Base-by-base conservation (phyloP, 2,113 vertebrate genomes). In the Bubalus kerabau region DNA sequence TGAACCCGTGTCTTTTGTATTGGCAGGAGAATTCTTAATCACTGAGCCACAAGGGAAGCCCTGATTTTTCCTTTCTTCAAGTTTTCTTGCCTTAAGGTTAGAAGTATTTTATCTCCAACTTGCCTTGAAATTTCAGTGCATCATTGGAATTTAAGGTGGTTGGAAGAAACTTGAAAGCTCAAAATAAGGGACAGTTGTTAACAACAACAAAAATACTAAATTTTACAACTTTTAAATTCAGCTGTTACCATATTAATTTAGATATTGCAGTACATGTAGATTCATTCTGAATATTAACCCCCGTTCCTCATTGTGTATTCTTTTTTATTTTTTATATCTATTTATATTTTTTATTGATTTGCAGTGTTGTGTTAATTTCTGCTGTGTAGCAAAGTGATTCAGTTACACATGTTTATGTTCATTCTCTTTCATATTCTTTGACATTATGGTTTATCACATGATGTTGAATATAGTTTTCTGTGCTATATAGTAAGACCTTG, bases 81-180 rank as follows among this genome's bases (percentile, higher is more conserved):
- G 15, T 87, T 87, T 87, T 28, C 60, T 96, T 71, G 62, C 6
- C 5, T 6, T 11, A 62, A 17, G 28, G 32, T 0, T 90, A 19
- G 9, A 57, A 4, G n/a, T 52, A 88, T 85, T 83, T 87, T 94
- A 28, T 82, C 88, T 84, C 50, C 13, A 89, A 48, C 7, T n/a
- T 84, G 17, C 43, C 12, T 52, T 92, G 80, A 93, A 64, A 84
- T 71, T 59, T 89, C 62, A 97, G 46, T 81, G 54, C 8, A 19
- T 48, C 12, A 19, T 46, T 91, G 80, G 4, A 94, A 74, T 16
- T 46, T 28, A 52, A 87, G 26, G 26, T 76, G 3, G 0, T 74
- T 76, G 48, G 48, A 52, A 85, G 78, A 30, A 90, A 32, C n/a
- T 46, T 15, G 5, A 78, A 90, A 52, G 2, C n/a, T 96, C 16